Base-by-base conservation (phyloP, 2,113 vertebrate species). In the Terrapene triunguis region DNA sequence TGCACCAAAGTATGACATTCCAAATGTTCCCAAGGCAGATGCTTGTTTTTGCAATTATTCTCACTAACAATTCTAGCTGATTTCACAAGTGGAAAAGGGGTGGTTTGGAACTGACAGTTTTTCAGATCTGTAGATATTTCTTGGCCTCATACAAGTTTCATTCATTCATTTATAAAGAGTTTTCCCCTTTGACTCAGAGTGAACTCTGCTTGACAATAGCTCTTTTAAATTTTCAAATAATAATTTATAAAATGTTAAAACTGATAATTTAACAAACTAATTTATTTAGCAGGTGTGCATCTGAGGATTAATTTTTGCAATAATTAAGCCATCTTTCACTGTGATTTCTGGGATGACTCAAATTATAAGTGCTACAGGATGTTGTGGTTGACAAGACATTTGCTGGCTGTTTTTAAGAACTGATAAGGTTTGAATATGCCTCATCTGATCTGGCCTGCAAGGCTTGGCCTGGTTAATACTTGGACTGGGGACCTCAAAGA, bases 81-180 rank as follows among this genome's bases (percentile, higher is more conserved):
- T 84, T 95, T 94, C 25, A 78, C 85, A 10, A 93, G 84, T 81
- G 79, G 27, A 59, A 81, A 86, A 44, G 74, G 72, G 62, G 69
- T 1, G 42, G 82, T 95, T 94, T 13, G 94, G 83, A 97, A 80
- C 80, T 88, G 94, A 92, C 89, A 87, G 79, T 85, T 69, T 88
- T 79, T 84, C 85, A 87, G 79, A 80, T 5, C n/a, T 85, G 83
- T 80, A 88, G 72, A 78, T 90, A 57, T 88, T 76, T 93, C 85
- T n/a, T 54, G 38, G 32, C 57, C 69, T 95, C 94, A 82, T 84
- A 90, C 81, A 48, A 93, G 90, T 79, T 95, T 44, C 82, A 81
- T 88, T 95, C 13, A 62, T 62, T 62, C 57, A 13, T 57, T 79
- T 83, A 69, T 47, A 27, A 78, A 59, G 93, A 38, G 78, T 87